phyloP scores from a whole-genome alignment of 2,113 vertebrate genomes.

The Anser cygnoides region DNA sequence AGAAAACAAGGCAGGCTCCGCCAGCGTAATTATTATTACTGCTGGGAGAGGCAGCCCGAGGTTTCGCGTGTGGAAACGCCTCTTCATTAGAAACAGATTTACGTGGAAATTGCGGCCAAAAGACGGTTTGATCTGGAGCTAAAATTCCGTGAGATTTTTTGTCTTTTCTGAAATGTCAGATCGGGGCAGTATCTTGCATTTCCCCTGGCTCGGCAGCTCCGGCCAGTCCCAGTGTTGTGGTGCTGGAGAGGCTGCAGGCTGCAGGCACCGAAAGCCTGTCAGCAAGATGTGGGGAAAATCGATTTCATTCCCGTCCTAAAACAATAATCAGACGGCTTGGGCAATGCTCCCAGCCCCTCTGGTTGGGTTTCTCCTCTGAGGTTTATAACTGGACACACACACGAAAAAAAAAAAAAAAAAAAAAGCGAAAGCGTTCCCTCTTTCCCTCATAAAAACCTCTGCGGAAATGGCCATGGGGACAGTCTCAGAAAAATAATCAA shows the following conservation, averaged over 20 bases:
- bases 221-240: neutral
- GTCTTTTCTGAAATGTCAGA: neutral
- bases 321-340: neutral
- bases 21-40: neutral
- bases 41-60: neutral
- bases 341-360: neutral
- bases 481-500: neutral
- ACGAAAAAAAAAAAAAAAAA: neutral
- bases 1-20: neutral
- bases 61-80: neutral
- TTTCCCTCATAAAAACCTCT: neutral
- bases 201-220: neutral
- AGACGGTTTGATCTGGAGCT: neutral
- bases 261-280: neutral
- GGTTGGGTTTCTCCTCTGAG: neutral
- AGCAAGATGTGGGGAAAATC: neutral
- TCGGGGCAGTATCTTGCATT: neutral
- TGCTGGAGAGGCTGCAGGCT: neutral
- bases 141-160: neutral
- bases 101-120: neutral
- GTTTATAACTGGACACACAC: neutral
- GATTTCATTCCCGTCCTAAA: constrained; percentile 15
- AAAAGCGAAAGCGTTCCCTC: rapidly evolving
- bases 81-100: neutral
- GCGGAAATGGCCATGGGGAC: neutral